phyloP scores from a whole-genome alignment of 1,140 invertebrate species.

The Brachionus paranguensis region DNA sequence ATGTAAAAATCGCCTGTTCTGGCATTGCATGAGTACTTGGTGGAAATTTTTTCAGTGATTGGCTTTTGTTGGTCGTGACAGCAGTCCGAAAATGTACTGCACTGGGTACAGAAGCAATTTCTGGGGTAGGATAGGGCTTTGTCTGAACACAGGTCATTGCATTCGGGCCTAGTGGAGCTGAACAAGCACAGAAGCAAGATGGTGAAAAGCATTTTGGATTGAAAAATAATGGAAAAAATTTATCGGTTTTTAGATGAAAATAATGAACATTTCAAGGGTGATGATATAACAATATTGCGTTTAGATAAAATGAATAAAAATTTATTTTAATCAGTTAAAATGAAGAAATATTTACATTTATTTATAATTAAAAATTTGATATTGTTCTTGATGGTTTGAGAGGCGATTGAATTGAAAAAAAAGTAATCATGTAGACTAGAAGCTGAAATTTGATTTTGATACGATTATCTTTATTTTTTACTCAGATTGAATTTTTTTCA shows the following conservation, averaged over 20 bases:
- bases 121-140: not conserved
- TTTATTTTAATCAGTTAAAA: not conserved
- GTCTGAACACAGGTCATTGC: not conserved
- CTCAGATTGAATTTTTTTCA: not conserved
- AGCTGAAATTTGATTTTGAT: not conserved
- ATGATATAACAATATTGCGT: not conserved
- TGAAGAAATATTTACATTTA: not conserved
- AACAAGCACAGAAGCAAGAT: not conserved
- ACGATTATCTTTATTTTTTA: not conserved
- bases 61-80: not conserved
- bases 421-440: not conserved
- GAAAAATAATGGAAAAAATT: not conserved
- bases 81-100: not conserved
- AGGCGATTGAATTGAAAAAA: not conserved
- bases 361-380: not conserved
- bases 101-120: constrained; percentile 12
- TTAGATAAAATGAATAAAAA: not conserved
- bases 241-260: not conserved
- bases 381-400: not conserved
- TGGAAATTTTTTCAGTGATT: not conserved
- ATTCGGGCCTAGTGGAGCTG: not conserved
- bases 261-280: not conserved
- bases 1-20: not conserved
- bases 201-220: not conserved
- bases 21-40: not conserved